Evolutionary conservation across 1,140 invertebrate species (phyloP), one percentile per base, ranked within the genome.

Genomic region (Agrypnia vestita): DNA sequence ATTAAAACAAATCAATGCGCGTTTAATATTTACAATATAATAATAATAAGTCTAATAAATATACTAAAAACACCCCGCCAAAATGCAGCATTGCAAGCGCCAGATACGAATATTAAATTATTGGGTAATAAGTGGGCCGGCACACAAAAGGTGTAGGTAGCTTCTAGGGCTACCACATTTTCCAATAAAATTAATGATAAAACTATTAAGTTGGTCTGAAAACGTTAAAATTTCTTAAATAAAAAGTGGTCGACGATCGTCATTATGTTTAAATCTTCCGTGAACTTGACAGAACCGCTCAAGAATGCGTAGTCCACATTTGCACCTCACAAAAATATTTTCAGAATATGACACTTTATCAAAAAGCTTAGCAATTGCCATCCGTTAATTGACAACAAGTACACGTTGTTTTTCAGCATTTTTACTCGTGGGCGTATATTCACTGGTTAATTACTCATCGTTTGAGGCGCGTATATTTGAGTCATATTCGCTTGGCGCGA

Each of bases 301-400:
- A 67, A 64, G 62, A 67, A 67, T 67, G 35, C 62, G 17, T 67
- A 46, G 62, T 67, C 62, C 62, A 67, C 44, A 67, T 67, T 67
- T 67, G 43, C 62, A 47, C n/a, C 62, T 67, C n/a, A 35, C 35
- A 35, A 47, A 13, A 13, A 12, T 67, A n/a, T 47, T 67, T 64
- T 46, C 35, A 47, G 62, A 11, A 47, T 17, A 46, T 19, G n/a
- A 1, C 62, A 67, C 62, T 67, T 47, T 46, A 47, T 15, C 62
- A 67, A 67, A 67, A 67, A n/a, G 43, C n/a, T 7, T 8, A 67
- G 62, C n/a, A 47, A 4, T 62, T 62, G 3, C 0, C 59, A 43
- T 56, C 10, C 53, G 25, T 35, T 35, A 35, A 35, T 35, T 35
- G 25, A 35, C 25, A 6, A 6, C 25, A 35, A n/a, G 25, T 51